These are phyloP conservation scores for Perca schrenkii DNA, from an alignment of 2,113 vertebrate species.

Conservation along the genomic window DNA sequence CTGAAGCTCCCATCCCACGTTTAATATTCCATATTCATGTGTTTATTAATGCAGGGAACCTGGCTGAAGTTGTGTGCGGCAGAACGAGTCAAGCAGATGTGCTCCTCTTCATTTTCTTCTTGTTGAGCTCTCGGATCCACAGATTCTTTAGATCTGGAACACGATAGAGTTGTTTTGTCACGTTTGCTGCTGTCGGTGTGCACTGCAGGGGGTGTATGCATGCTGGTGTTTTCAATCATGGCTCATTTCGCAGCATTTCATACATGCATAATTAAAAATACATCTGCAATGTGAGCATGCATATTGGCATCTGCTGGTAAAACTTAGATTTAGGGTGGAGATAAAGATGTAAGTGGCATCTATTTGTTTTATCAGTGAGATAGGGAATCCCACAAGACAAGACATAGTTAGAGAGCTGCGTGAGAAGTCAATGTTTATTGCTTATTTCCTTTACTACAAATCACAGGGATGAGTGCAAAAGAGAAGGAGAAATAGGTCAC, in stretches of 20 bases:
- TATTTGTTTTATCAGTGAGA: neutral
- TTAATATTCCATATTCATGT: too few species aligned
- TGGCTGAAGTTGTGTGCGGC: too few species aligned
- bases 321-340: neutral
- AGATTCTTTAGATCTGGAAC: neutral
- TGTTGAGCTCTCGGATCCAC: neutral
- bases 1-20: too few species aligned
- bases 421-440: neutral
- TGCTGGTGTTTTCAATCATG: neutral
- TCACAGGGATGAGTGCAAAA: neutral
- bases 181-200: neutral
- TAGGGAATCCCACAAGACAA: too few species aligned
- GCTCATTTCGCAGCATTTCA: neutral
- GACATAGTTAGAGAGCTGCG: neutral
- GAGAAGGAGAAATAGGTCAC: neutral
- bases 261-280: neutral
- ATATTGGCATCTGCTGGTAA: neutral
- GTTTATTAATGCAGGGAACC: too few species aligned
- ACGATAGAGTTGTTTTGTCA: neutral
- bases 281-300: neutral
- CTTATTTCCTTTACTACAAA: conserved; percentile 6
- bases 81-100: too few species aligned
- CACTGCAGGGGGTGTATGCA: neutral
- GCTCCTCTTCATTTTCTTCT: too few species aligned
- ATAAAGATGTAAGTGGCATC: conserved; percentile 3